A percentile compares a stretch with the other conserved stretches of the same genome.
These are phyloP conservation scores for Poecilia wingei DNA, from an alignment of 2,797 vertebrate genomes.

Conservation along the genomic window DNA sequence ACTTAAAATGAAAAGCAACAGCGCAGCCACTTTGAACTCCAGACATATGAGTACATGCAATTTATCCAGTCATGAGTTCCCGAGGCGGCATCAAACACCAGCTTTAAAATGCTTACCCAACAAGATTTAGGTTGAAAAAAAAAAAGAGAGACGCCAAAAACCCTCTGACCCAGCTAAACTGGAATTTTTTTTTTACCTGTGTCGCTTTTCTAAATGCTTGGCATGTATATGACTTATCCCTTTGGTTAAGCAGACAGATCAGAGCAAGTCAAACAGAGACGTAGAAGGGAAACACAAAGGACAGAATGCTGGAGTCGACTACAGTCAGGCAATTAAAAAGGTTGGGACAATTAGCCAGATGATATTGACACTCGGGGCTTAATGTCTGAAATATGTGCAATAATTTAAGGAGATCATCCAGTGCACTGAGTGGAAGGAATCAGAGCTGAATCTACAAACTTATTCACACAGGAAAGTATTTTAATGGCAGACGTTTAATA, in stretches of 20 bases:
- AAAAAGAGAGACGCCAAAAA: neutral
- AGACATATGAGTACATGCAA: neutral
- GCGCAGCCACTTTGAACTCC: neutral
- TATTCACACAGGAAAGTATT: constrained; percentile 42
- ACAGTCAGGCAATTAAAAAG: constrained; percentile 51
- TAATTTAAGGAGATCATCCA: constrained; percentile 46
- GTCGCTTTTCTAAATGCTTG: neutral
- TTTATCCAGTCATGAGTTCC: neutral
- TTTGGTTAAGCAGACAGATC: constrained; percentile 4
- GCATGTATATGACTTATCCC: neutral
- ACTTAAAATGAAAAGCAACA: neutral
- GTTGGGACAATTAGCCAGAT: constrained; percentile 53
- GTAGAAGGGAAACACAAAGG: constrained; percentile 11
- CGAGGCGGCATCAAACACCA: neutral
- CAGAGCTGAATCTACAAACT: constrained; percentile 39
- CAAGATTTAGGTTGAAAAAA: neutral
- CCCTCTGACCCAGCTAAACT: neutral
- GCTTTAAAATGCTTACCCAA: neutral
- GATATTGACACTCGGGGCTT: constrained; percentile 54
- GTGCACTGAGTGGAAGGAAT: constrained; percentile 37
- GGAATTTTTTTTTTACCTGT: neutral
- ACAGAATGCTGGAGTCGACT: constrained; percentile 39
- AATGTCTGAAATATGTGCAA: constrained; percentile 56
- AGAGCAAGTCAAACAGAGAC: constrained; percentile 30
- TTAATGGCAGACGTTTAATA: constrained; percentile 45